Base-by-base conservation (phyloP, 1,140 invertebrate genomes). In the Aphelinus atriplicis region DNA sequence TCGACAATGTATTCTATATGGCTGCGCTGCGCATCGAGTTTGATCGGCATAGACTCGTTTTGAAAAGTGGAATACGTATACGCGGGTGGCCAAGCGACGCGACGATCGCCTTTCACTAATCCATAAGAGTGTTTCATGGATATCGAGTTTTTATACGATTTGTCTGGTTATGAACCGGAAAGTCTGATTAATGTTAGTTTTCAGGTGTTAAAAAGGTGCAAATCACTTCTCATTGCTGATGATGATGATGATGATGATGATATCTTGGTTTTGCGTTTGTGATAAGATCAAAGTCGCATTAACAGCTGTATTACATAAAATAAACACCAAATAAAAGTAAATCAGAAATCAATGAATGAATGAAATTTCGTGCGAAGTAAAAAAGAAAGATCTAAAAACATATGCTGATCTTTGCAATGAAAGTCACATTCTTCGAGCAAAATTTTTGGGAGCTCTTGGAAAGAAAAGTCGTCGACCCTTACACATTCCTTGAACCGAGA, bases 111-210 rank as follows among this genome's bases (percentile, higher is more conserved):
- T 47, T 10, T 42, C 26, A 51, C 66, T 81, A 81, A 82, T 83
- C 81, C 80, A 77, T 75, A 78, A 79, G 78, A 82, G 82, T 84
- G 82, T 82, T 84, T 84, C 26, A 26, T 26, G 26, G 26, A 26
- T 26, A 26, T 26, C 26, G 26, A 26, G 26, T 26, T 26, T 26
- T 26, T 26, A 26, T 26, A 26, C 26, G 26, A 26, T 26, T 26
- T 26, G 26, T 26, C 26, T 0, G 26, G 26, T 26, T 26, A 26
- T 26, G 26, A 26, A 26, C 26, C 26, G 26, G 26, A 26, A 26
- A 26, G 26, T 26, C 26, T 26, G 26, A 26, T 26, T 26, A 26
- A 26, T 26, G 26, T 26, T 26, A 26, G 26, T 26, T 26, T 26
- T 26, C 26, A 26, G 26, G 26, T 26, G 26, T 26, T 26, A 26